Conservation (phyloP, 1,140 invertebrate genomes). For the Lineus longissimus region DNA sequence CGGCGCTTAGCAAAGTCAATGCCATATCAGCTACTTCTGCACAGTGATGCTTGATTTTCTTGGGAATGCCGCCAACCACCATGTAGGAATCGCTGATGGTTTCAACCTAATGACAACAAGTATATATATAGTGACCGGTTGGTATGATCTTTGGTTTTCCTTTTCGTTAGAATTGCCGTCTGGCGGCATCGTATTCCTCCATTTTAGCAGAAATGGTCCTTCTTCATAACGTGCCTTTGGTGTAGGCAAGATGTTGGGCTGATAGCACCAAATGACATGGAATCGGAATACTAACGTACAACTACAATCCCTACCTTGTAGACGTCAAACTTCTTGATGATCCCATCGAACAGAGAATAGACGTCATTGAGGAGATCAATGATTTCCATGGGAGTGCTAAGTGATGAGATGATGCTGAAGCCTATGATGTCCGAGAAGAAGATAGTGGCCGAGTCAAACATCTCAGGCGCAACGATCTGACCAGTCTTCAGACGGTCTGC, state of each 20-base stretch:
- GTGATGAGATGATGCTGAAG: constrained; percentile 48
- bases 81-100: constrained; percentile 91
- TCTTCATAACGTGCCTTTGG: too few relatives aligned
- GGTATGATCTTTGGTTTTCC: too few relatives aligned
- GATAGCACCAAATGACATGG: too few relatives aligned
- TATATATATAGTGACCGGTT: not conserved
- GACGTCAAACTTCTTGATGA: constrained; percentile 45
- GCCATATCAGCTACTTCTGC: constrained; percentile 86
- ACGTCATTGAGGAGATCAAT: constrained; percentile 45
- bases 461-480: constrained; percentile 77
- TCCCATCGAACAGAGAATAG: constrained; percentile 45
- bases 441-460: constrained; percentile 70
- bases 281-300: too few relatives aligned
- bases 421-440: constrained; percentile 52
- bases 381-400: constrained; percentile 60
- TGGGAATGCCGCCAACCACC: constrained; percentile 85
- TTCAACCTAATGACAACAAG: constrained; percentile 78
- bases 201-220: too few relatives aligned
- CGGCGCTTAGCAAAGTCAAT: constrained; percentile 77
- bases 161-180: too few relatives aligned
- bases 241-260: too few relatives aligned
- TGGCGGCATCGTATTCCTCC: too few relatives aligned
- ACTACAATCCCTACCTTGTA: too few relatives aligned
- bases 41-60: constrained; percentile 70
- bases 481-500: constrained; percentile 82